phyloP scores from a whole-genome alignment of 2,113 vertebrate genomes.

The Oreochromis niloticus region DNA sequence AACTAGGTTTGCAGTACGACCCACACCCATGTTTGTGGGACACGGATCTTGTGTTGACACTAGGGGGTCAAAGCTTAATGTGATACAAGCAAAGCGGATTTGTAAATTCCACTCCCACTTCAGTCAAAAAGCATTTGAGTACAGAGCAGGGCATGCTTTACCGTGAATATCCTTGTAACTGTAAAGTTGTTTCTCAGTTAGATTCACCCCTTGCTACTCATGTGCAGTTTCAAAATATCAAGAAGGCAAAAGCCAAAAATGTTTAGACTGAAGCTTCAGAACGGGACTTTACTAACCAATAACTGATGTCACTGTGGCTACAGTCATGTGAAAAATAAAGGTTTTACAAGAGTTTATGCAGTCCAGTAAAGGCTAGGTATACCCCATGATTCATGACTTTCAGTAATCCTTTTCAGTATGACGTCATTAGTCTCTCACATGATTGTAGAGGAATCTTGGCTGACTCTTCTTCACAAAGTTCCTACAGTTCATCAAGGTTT shows the following conservation, averaged over 20 bases:
- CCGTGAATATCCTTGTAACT: fast-evolving
- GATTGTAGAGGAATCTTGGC: background rate
- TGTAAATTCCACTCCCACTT: background rate
- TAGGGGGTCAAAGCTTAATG: background rate
- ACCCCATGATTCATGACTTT: background rate
- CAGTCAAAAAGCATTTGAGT: background rate
- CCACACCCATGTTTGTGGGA: background rate
- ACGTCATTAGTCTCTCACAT: background rate
- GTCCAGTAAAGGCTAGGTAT: background rate
- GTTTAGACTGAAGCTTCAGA: background rate
- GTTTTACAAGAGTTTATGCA: background rate
- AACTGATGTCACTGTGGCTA: background rate
- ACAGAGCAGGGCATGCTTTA: background rate
- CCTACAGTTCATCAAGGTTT: background rate
- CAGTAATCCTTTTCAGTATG: background rate
- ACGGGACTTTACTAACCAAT: background rate
- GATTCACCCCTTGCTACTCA: background rate
- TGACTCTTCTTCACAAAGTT: background rate
- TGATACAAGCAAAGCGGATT: background rate
- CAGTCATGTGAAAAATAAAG: background rate
- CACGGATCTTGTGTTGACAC: background rate
- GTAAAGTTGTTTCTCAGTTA: background rate
- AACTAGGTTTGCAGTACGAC: background rate
- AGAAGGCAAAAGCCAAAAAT: background rate
- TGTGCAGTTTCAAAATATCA: background rate